phyloP scores from a whole-genome alignment of 1,140 invertebrate genomes.

The Drosophila prosaltans region DNA sequence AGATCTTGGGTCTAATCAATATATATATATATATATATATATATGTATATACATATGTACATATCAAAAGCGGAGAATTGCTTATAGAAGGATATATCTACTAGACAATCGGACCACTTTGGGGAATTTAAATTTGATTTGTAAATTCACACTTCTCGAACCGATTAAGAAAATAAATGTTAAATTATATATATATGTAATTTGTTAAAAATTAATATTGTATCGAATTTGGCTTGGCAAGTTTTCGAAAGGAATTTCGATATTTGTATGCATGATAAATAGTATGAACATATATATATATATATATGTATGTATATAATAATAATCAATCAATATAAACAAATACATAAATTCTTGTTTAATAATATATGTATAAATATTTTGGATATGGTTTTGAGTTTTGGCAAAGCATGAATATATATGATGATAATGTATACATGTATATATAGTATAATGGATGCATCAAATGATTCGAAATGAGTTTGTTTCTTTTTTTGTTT shows the following conservation, averaged over 20 bases:
- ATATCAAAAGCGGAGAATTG: neutral
- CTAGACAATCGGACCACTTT: too few species aligned
- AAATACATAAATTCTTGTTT: slow-evolving; percentile 19
- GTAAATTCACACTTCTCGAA: too few species aligned
- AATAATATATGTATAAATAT: slow-evolving; percentile 28
- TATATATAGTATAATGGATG: slow-evolving; percentile 6
- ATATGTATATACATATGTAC: slow-evolving; percentile 11
- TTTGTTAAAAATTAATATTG: too few species aligned
- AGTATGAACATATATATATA: slow-evolving; percentile 23
- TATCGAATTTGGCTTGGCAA: neutral
- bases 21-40: slow-evolving; percentile 10
- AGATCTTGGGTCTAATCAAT: too few species aligned
- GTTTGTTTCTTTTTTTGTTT: neutral
- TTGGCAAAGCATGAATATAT: slow-evolving; percentile 26
- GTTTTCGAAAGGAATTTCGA: neutral
- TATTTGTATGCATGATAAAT: slow-evolving; percentile 19
- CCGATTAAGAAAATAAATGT: too few species aligned
- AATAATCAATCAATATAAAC: slow-evolving; percentile 30
- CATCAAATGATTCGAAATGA: neutral
- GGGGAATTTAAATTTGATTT: too few species aligned
- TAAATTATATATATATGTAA: too few species aligned
- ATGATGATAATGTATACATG: neutral
- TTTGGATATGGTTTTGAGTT: slow-evolving; percentile 15
- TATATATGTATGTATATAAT: slow-evolving; percentile 12
- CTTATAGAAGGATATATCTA: too few species aligned